Conservation (phyloP, 2,797 vertebrate genomes). For the Malurus leucopterus region DNA sequence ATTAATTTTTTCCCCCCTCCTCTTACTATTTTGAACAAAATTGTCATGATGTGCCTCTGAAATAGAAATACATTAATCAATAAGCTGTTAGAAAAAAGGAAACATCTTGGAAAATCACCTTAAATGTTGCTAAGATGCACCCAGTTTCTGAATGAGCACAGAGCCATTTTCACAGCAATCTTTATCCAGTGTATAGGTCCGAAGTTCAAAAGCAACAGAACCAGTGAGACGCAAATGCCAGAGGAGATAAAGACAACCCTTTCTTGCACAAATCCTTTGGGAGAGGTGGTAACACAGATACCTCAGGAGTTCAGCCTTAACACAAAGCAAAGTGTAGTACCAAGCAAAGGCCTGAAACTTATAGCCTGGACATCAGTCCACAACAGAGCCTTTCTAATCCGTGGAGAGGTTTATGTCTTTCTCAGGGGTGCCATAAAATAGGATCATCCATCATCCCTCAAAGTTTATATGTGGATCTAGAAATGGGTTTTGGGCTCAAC, state of each 20-base stretch:
- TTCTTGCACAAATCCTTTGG: not conserved
- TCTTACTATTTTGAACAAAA: not conserved
- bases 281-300: not conserved
- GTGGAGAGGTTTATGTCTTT: not conserved
- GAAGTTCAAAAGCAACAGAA: not conserved
- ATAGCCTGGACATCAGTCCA: not conserved
- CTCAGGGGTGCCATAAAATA: not conserved
- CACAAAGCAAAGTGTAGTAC: not conserved
- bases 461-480: not conserved
- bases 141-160: not conserved
- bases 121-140: not conserved
- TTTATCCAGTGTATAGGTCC: not conserved
- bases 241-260: not conserved
- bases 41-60: not conserved
- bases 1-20: not conserved
- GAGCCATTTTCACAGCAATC: not conserved
- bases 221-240: not conserved
- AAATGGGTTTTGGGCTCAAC: not conserved
- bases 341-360: not conserved
- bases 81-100: not conserved
- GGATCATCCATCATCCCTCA: not conserved
- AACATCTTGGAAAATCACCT: not conserved
- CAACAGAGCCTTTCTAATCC: not conserved
- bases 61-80: not conserved
- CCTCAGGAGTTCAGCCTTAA: not conserved